These are phyloP conservation scores for Phymanthus crucifer DNA, from an alignment of 92 coral and sea anemone species.

Conservation along the genomic window DNA sequence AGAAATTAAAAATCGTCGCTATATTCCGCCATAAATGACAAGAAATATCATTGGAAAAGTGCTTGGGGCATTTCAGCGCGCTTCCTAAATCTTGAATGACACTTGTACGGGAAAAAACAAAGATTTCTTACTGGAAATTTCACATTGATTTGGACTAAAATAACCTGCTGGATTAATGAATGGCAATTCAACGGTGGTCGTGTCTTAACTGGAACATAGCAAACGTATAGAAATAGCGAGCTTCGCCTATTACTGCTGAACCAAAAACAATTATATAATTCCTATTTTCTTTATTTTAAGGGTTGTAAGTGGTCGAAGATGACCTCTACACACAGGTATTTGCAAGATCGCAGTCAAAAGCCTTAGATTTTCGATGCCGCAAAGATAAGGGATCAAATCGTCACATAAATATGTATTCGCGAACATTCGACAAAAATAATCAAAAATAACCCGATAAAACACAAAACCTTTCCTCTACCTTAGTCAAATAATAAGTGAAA, in stretches of 20 bases:
- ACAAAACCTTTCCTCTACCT: background rate
- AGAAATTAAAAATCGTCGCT: background rate
- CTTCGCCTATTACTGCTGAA: background rate
- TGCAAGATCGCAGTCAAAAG: constrained; percentile 23
- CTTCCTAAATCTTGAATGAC: background rate
- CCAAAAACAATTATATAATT: background rate
- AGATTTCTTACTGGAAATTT: background rate
- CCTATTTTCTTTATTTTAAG: background rate
- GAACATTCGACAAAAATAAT: constrained; percentile 12
- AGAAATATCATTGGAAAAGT: background rate
- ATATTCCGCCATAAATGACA: background rate
- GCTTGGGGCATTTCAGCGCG: background rate
- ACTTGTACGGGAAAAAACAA: background rate
- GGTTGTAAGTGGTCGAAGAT: constrained; percentile 8
- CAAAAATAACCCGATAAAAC: background rate
- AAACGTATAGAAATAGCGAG: constrained; percentile 20
- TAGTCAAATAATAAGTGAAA: background rate
- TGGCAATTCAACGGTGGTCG: constrained; percentile 2
- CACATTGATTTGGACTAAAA: constrained; percentile 4
- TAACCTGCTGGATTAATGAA: constrained; percentile 19
- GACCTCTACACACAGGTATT: constrained; percentile 26
- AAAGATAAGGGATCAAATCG: background rate
- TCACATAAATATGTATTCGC: background rate
- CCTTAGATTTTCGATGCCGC: constrained; percentile 4
- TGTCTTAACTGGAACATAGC: constrained; percentile 26